phyloP scores from a whole-genome alignment of 2,888 invertebrate species.

The Drosophila setosimentum region DNA sequence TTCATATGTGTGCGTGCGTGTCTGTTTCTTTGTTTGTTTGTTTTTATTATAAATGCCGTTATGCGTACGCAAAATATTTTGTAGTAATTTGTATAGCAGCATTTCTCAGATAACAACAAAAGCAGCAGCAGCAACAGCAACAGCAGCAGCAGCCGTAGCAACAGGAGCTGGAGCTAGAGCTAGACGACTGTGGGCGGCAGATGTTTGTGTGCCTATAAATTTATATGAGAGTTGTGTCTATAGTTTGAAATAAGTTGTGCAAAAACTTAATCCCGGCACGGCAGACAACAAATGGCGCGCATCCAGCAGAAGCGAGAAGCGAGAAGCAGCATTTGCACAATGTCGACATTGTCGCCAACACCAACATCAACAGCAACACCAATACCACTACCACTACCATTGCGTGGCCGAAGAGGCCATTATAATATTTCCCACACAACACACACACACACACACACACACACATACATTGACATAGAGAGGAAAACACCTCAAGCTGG shows the following conservation, averaged over 20 bases:
- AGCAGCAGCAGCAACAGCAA: not conserved
- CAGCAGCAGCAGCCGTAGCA: not conserved
- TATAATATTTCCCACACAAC: conserved; percentile 53
- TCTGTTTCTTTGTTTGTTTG: conserved; percentile 46
- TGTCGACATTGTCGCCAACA: conserved; percentile 31
- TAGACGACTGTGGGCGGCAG: conserved; percentile 29
- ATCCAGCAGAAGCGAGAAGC: conserved; percentile 27
- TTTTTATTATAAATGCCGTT: conserved; percentile 70
- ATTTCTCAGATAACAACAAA: conserved; percentile 54
- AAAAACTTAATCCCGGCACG: conserved; percentile 73
- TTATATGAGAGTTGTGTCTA: conserved; percentile 57
- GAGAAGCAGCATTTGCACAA: conserved; percentile 42
- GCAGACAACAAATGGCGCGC: conserved; percentile 60
- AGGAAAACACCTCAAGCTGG: conserved; percentile 37
- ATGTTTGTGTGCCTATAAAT: conserved; percentile 71
- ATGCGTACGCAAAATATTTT: conserved; percentile 73
- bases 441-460: conserved; percentile 11
- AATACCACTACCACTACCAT: not conserved
- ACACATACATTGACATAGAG: conserved; percentile 2
- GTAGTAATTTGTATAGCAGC: conserved; percentile 70
- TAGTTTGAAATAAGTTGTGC: conserved; percentile 75
- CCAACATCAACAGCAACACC: not conserved
- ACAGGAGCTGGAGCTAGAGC: not conserved
- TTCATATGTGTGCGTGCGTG: not conserved
- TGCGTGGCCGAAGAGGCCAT: conserved; percentile 49